Conservation (phyloP, 35 echinoderm and acorn worm genomes). For the Apostichopus japonicus region DNA sequence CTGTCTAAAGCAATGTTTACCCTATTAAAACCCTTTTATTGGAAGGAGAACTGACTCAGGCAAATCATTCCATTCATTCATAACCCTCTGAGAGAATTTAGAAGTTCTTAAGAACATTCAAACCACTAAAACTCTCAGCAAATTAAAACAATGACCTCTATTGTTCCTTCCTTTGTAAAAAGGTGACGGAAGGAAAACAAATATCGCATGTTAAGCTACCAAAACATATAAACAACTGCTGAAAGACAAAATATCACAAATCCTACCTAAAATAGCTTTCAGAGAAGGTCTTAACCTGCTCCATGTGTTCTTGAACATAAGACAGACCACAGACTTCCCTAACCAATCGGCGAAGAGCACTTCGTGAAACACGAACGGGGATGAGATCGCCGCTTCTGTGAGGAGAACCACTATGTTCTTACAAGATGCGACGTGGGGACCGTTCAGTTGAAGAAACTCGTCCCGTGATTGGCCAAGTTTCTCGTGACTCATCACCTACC, state of each 20-base stretch:
- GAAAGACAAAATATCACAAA: too few relatives aligned
- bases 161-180: too few relatives aligned
- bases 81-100: too few relatives aligned
- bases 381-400: slow-evolving; percentile 75
- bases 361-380: slow-evolving; percentile 97
- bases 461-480: slow-evolving; percentile 93
- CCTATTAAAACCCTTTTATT: too few relatives aligned
- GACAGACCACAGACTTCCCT: slow-evolving; percentile 85
- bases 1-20: too few relatives aligned
- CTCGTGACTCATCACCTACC: slow-evolving; percentile 82
- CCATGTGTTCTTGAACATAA: slow-evolving; percentile 98
- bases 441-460: slow-evolving; percentile 95
- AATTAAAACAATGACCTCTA: too few relatives aligned
- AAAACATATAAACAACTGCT: too few relatives aligned
- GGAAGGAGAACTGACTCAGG: too few relatives aligned
- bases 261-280: slow-evolving; percentile 89
- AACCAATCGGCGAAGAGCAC: slow-evolving; percentile 98
- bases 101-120: neutral
- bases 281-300: slow-evolving; percentile 79
- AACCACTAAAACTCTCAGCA: too few relatives aligned
- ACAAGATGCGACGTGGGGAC: slow-evolving; percentile 75
- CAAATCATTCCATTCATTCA: too few relatives aligned
- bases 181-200: too few relatives aligned
- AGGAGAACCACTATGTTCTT: slow-evolving; percentile 86
- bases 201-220: too few relatives aligned